phyloP scores from a whole-genome alignment of 1,140 invertebrate genomes.

The Aporrectodea caliginosa region DNA sequence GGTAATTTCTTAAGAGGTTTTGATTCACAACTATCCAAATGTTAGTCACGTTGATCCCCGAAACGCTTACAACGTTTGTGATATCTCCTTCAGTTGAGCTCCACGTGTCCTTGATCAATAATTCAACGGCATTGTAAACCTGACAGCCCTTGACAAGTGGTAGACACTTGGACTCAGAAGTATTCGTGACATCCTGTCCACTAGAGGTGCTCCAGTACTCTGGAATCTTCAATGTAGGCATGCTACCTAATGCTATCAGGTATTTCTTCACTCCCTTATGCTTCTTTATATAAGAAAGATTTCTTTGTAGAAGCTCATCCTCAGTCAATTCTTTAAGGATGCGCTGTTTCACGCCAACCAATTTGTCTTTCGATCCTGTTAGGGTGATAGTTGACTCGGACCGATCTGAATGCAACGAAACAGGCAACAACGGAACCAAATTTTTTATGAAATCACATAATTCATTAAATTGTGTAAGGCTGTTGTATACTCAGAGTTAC shows the following conservation, averaged over 20 bases:
- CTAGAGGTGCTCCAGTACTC: too few relatives aligned
- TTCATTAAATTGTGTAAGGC: too few relatives aligned
- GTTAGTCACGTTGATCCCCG: background rate
- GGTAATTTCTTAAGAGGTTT: background rate
- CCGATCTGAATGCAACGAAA: too few relatives aligned
- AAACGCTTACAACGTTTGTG: too few relatives aligned
- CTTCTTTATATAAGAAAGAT: background rate
- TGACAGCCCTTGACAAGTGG: background rate
- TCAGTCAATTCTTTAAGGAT: background rate
- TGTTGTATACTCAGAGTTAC: too few relatives aligned
- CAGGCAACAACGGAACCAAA: too few relatives aligned
- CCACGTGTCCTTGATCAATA: slow-evolving; percentile 7
- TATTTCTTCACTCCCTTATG: background rate
- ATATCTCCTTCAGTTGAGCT: background rate
- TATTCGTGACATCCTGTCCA: background rate
- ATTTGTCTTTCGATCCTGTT: background rate
- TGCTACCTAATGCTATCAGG: background rate
- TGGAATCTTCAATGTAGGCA: background rate
- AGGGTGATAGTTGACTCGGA: background rate
- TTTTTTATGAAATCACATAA: too few relatives aligned
- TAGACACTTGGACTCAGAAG: background rate
- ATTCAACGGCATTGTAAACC: background rate
- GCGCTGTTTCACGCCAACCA: background rate
- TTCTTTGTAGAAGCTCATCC: background rate
- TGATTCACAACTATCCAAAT: slow-evolving; percentile 12